Conservation (phyloP, 2,113 vertebrate genomes). For the Desmodus rotundus region DNA sequence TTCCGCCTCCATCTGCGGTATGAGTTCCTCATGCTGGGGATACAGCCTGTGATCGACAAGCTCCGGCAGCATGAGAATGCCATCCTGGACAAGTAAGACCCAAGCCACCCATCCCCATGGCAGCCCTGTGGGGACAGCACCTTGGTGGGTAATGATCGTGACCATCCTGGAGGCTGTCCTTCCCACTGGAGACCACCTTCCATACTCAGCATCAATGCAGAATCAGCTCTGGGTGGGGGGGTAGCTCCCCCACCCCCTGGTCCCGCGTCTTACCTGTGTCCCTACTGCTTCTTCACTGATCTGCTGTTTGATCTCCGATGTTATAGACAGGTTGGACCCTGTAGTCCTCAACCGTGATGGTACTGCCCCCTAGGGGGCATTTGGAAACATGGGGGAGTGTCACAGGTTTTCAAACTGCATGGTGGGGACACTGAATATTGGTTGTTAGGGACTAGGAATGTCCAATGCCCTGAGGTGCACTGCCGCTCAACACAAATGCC, state of each 20-base stretch:
- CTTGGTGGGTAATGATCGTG: neutral
- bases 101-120: accelerated
- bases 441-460: neutral
- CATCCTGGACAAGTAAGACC: slow-evolving; percentile 92
- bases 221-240: neutral
- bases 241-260: no score
- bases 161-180: neutral
- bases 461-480: neutral
- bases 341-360: neutral
- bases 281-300: neutral
- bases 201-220: neutral
- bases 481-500: neutral
- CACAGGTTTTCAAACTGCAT: neutral
- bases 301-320: neutral
- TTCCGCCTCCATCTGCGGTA: slow-evolving; percentile 96
- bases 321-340: neutral
- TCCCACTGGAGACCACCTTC: neutral
- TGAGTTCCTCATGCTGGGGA: slow-evolving; percentile 98
- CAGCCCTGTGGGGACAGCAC: neutral
- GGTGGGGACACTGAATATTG: neutral
- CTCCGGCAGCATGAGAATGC: slow-evolving; percentile 94
- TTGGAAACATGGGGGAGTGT: neutral
- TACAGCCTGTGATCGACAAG: slow-evolving; percentile 97
- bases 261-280: neutral
- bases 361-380: neutral